Evolutionary conservation across 2,113 vertebrate species (phyloP).

Genomic region (Salvelinus fontinalis): DNA sequence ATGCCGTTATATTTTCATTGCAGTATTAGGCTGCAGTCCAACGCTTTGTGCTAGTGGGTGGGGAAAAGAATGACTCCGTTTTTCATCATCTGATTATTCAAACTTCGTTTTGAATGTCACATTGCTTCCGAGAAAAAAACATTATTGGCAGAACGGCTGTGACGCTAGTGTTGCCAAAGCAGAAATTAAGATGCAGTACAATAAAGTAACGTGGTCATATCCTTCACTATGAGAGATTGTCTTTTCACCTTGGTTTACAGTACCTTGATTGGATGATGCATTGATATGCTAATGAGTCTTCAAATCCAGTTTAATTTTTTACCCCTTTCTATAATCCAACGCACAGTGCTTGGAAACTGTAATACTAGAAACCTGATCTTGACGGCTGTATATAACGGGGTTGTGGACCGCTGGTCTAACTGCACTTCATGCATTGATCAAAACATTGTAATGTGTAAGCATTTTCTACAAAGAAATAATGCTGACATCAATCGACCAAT

Average conservation of each 20-base stretch:
- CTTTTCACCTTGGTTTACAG: background rate
- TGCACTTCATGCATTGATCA: no score
- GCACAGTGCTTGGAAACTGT: no score
- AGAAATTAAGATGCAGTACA: background rate
- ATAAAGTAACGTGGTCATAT: background rate
- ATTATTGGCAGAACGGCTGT: background rate
- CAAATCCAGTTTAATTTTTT: no score
- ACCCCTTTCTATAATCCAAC: no score
- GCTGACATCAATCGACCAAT: no score
- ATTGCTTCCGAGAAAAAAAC: background rate
- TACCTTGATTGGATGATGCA: background rate
- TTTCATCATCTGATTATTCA: background rate
- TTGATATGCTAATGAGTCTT: background rate
- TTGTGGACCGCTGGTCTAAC: no score
- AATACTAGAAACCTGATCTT: no score
- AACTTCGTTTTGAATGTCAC: background rate
- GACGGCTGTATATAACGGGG: no score
- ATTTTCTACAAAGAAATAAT: no score
- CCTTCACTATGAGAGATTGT: background rate
- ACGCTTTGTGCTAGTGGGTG: background rate
- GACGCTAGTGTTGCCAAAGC: background rate
- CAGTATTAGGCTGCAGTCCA: background rate
- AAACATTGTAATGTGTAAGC: no score
- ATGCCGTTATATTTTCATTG: background rate
- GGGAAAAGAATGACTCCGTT: no score